Base-by-base conservation (phyloP, 2,797 vertebrate genomes). In the Gallinago stenura region DNA sequence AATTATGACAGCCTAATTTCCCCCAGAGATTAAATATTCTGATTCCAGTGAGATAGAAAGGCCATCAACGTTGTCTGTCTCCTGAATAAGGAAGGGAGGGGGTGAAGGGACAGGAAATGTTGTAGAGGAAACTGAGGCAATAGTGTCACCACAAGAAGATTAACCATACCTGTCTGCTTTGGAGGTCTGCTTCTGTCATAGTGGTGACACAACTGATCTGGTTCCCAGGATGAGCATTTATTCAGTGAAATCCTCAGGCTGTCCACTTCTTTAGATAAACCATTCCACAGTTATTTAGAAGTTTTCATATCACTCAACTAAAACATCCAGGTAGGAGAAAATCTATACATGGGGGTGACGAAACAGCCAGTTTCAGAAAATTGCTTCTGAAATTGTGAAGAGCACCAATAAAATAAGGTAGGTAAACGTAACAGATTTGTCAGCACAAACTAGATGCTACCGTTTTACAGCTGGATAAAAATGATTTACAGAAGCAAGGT, bases 311-410 rank as follows among this genome's bases (percentile, higher is more conserved):
- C 8, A 28, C 20, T 81, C 70, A 79, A 5, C 13, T 75, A 17
- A 70, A 85, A 72, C 37, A 72, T 61, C 9, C 61, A 66, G 6
- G 28, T 56, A 69, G 62, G 31, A 82, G 39, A 69, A 90, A 94
- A 76, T 56, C 28, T 50, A 33, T 19, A 66, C 9, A 25, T 33
- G 11, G 91, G 4, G 12, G 37, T 14, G 18, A 56, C 43, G 75
- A 93, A 94, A 76, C 20, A 85, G 7, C 12, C 3, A 7, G 3
- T 88, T 93, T 88, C 22, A 83, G 76, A 90, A 46, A 7, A 6
- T 66, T 94, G 26, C 22, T 80, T 86, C 73, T 88, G 77, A 90
- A 91, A 77, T 60, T 73, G 41, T 39, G 62, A 86, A 91, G 28
- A 20, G 4, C 28, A 60, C 18, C 31, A 45, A 28, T 56, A 87